Percentiles rank a stretch among this genome's conserved stretches.
These are phyloP conservation scores for Vandiemenella viatica DNA, from an alignment of 2,888 invertebrate genomes.

Conservation along the genomic window DNA sequence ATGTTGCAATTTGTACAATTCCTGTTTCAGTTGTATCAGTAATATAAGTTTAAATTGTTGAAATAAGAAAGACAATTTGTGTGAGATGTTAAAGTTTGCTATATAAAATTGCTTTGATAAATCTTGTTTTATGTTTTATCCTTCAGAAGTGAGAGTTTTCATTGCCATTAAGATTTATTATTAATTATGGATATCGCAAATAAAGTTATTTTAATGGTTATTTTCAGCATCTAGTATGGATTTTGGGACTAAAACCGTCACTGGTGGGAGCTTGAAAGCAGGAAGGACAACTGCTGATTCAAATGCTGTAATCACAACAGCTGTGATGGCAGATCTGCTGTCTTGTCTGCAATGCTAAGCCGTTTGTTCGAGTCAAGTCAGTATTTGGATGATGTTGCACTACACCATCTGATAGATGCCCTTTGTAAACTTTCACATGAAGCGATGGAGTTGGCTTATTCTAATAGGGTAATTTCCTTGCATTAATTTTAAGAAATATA, in stretches of 20 bases:
- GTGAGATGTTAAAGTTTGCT: too few species aligned
- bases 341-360: constrained; percentile 77
- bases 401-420: constrained; percentile 92
- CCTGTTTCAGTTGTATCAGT: too few species aligned
- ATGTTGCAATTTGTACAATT: too few species aligned
- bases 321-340: constrained; percentile 88
- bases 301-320: constrained; percentile 81
- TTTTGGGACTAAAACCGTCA: constrained; percentile 86
- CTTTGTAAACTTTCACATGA: constrained; percentile 90
- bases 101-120: too few species aligned
- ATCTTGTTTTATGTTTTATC: too few species aligned
- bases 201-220: too few species aligned
- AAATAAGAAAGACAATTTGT: too few species aligned
- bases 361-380: constrained; percentile 89
- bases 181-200: too few species aligned
- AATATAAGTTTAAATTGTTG: too few species aligned
- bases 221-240: constrained; percentile 62
- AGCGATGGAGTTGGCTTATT: constrained; percentile 92
- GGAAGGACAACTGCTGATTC: constrained; percentile 63
- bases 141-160: too few species aligned
- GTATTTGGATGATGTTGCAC: constrained; percentile 80
- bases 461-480: constrained; percentile 55
- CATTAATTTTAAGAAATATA: too few species aligned
- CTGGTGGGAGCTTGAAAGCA: constrained; percentile 83
- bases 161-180: too few species aligned